Conservation (phyloP, 1,140 invertebrate species). For the Heterodera schachtii region DNA sequence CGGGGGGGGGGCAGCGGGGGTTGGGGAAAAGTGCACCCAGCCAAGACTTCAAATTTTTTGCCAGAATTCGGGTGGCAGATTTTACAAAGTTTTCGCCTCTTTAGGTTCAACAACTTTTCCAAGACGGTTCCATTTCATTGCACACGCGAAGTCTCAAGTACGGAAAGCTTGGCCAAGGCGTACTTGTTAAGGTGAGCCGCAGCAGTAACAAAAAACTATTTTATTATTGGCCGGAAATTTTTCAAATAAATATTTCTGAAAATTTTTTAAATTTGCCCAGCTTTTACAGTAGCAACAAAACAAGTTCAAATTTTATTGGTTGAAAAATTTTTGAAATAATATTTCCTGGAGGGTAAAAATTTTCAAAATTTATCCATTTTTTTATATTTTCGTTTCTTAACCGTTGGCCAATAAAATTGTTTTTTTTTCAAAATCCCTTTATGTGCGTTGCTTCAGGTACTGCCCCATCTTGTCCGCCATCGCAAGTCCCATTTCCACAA, state of each 20-base stretch:
- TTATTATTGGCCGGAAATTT: too few relatives aligned
- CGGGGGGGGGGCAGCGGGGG: too few relatives aligned
- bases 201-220: neutral
- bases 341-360: too few relatives aligned
- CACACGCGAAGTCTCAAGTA: conserved; percentile 95
- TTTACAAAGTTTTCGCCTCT: neutral
- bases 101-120: conserved; percentile 88
- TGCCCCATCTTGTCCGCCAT: conserved; percentile 86
- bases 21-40: too few relatives aligned
- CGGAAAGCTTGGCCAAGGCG: conserved; percentile 87
- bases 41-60: neutral
- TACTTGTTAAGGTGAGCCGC: conserved; percentile 74
- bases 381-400: too few relatives aligned
- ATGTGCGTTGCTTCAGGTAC: conserved; percentile 71
- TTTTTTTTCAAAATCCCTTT: too few relatives aligned
- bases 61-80: conserved; percentile 66
- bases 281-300: neutral
- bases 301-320: too few relatives aligned
- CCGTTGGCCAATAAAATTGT: too few relatives aligned
- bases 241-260: too few relatives aligned
- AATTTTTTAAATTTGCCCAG: too few relatives aligned
- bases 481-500: conserved; percentile 95
- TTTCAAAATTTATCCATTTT: too few relatives aligned
- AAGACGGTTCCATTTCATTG: conserved; percentile 86
- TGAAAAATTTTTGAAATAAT: too few relatives aligned